Percentiles rank a stretch among this genome's conserved stretches.
Evolutionary conservation across 37 sponge, comb jelly and placozoan genomes (phyloP).

Genomic region (Ianthella basta): DNA sequence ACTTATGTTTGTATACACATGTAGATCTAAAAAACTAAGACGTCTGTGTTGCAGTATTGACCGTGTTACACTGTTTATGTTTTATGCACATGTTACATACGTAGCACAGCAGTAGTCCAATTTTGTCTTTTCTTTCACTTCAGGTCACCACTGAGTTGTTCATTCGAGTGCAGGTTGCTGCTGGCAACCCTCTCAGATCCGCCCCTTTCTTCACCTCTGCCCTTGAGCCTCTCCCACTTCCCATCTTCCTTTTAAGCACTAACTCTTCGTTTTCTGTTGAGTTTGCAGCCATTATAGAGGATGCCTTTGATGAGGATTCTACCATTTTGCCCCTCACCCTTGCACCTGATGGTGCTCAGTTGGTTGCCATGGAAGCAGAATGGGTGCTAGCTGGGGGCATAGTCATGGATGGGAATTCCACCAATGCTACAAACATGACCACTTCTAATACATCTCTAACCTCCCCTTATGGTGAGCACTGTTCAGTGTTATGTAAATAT

Average conservation of each 20-base stretch:
- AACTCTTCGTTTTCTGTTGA: constrained; percentile 7
- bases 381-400: background rate
- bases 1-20: no score
- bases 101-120: background rate
- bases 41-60: no score
- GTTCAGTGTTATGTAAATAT: no score
- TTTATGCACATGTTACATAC: background rate
- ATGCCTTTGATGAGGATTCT: constrained; percentile 17
- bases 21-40: no score
- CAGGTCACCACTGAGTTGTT: constrained; percentile 53
- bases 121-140: background rate
- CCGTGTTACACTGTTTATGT: background rate
- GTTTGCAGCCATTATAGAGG: background rate
- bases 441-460: background rate
- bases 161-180: constrained; percentile 29
- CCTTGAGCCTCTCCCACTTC: background rate
- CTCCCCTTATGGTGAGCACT: no score
- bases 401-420: background rate
- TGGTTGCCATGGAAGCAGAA: background rate
- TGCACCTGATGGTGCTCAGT: background rate
- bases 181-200: background rate
- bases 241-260: background rate
- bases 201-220: constrained; percentile 20
- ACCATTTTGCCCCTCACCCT: constrained; percentile 26
- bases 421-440: background rate